Evolutionary conservation across 2,113 vertebrate species (phyloP).

Genomic region (Nothoprocta pentlandii): DNA sequence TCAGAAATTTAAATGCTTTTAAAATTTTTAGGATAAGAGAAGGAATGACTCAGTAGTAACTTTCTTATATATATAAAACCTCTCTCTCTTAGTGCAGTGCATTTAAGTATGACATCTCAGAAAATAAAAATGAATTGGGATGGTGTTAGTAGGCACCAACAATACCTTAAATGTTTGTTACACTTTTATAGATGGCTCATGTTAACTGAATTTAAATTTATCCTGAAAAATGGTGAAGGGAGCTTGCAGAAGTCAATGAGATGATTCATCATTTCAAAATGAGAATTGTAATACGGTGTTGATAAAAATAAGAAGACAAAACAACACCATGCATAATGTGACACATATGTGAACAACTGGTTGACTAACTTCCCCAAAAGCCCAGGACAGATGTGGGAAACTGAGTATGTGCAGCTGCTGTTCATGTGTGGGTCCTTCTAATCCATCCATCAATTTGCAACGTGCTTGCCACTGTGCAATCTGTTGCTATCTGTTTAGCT

Average conservation of each 20-base stretch:
- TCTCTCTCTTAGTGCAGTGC: background rate
- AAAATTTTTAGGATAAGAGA: background rate
- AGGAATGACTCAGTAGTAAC: background rate
- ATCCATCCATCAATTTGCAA: background rate
- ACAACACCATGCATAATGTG: background rate
- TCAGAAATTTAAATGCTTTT: background rate
- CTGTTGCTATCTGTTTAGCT: background rate
- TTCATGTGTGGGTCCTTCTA: background rate
- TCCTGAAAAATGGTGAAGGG: background rate
- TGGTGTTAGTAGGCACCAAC: background rate
- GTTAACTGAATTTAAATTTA: background rate
- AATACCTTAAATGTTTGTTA: background rate
- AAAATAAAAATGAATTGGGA: background rate
- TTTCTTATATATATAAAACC: background rate
- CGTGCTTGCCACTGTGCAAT: background rate
- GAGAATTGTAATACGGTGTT: background rate
- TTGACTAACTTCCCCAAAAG: background rate
- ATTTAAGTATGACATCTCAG: background rate
- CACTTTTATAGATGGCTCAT: background rate
- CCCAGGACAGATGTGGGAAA: background rate
- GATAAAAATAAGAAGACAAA: background rate
- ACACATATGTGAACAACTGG: background rate
- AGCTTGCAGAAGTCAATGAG: background rate
- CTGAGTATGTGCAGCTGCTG: background rate
- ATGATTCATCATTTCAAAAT: constrained; percentile 3